Base-by-base conservation (phyloP, 1,140 invertebrate genomes). In the Palaemon carinicauda region DNA sequence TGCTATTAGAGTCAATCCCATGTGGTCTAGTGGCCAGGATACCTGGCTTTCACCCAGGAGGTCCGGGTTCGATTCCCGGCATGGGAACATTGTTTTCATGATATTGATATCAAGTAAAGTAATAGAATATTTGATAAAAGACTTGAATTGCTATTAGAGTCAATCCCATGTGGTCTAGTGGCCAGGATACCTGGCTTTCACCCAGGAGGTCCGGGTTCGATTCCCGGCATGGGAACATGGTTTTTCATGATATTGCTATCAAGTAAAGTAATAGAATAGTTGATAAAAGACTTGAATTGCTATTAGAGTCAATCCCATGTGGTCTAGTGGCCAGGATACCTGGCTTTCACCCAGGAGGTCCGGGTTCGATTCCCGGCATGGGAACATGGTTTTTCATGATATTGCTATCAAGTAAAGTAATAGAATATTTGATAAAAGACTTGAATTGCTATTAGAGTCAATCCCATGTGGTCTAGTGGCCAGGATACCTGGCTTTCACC, bases 21-120 rank as follows among this genome's bases (percentile, higher is more conserved):
- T 89, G 89, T 92, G 92, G 91, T 92, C 91, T 92, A 92, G 92
- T 92, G 91, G 91, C 91, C 92, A 92, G 91, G 91, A 92, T 92
- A 92, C 90, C 91, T 92, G 91, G 91, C 91, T 92, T 91, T 92
- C 91, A 91, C 91, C 91, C 91, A 91, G 91, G 90, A 91, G 91
- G 91, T 91, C 91, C 91, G 91, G 91, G 91, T 92, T 92, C 91
- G 91, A 92, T 92, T 92, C 91, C 92, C 91, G 91, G 89, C 89
- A 90, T 89, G 86, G 88, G 89, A 89, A 88, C 12, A 41, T 41
- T 41, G 33, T 41, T 41, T 41, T 41, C 3, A n/a, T n/a, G n/a
- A n/a, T n/a, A n/a, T n/a, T n/a, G n/a, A n/a, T n/a, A n/a, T n/a
- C n/a, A n/a, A n/a, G n/a, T n/a, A n/a, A n/a, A n/a, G n/a, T n/a